These are phyloP conservation scores for Papilio polytes DNA, from an alignment of 1,140 invertebrate genomes.

Conservation along the genomic window DNA sequence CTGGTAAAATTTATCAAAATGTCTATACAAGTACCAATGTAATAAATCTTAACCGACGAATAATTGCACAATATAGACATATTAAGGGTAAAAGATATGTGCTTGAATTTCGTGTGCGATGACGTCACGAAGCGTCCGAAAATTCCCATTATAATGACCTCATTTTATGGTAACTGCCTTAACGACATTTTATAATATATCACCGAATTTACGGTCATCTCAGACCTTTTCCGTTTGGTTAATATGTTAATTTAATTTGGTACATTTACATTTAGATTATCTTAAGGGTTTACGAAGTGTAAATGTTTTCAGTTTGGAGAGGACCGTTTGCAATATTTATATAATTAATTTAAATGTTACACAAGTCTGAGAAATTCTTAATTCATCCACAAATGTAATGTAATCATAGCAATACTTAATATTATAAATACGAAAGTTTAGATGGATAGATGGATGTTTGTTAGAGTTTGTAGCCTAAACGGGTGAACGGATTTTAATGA, in stretches of 20 bases:
- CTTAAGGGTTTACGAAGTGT: constrained; percentile 5
- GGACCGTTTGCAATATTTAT: constrained; percentile 6
- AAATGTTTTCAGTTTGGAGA: constrained; percentile 4
- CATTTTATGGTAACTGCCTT: constrained; percentile 51
- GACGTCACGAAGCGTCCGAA: constrained; percentile 45
- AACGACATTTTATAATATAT: constrained; percentile 48
- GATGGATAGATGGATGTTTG: too few species aligned
- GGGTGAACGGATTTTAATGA: too few species aligned
- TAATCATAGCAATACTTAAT: too few species aligned
- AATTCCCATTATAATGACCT: constrained; percentile 50
- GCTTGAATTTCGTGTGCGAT: constrained; percentile 29
- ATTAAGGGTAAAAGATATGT: background rate
- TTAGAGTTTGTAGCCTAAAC: too few species aligned
- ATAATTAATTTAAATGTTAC: constrained; percentile 13
- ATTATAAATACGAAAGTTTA: too few species aligned
- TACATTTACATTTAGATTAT: constrained; percentile 21
- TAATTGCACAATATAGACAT: background rate
- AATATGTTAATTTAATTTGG: constrained; percentile 19
- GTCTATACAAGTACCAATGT: background rate
- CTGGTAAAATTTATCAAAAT: background rate
- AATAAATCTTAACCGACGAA: background rate
- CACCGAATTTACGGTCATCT: constrained; percentile 19
- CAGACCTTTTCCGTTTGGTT: background rate
- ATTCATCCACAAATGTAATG: background rate
- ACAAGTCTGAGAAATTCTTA: background rate